Evolutionary conservation across 2,113 vertebrate species (phyloP).

Genomic region (Psephotus haematonotus): DNA sequence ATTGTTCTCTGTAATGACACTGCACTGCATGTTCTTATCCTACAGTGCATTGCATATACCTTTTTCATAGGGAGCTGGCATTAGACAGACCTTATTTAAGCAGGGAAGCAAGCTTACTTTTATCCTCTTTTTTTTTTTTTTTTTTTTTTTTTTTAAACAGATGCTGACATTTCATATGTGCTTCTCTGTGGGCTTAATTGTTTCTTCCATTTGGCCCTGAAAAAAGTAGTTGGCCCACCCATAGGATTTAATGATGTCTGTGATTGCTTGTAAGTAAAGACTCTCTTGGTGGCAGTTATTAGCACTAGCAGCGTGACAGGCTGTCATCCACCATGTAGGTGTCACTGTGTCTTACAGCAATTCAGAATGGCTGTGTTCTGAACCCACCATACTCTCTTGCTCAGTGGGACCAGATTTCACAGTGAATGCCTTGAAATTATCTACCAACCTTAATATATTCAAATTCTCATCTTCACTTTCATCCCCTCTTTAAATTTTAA

Average conservation of each 20-base stretch:
- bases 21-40: not conserved
- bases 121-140: not conserved
- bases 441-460: not conserved
- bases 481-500: not conserved
- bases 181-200: not conserved
- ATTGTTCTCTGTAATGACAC: not conserved
- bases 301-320: not conserved
- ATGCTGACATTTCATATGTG: not conserved
- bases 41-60: not conserved
- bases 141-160: not conserved
- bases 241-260: constrained; percentile 14
- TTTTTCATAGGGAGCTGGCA: not conserved
- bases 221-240: not conserved
- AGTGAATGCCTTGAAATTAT: constrained; percentile 5
- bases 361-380: not conserved
- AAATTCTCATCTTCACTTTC: not conserved
- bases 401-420: constrained; percentile 39
- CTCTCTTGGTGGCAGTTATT: not conserved
- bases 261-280: constrained; percentile 2
- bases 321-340: not conserved
- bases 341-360: not conserved
- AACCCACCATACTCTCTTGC: not conserved
- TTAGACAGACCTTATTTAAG: not conserved
- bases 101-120: not conserved
- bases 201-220: not conserved